Percentiles rank a stretch among this genome's conserved stretches.
Evolutionary conservation across 2,113 vertebrate genomes (phyloP).

Genomic region (Chlamydotis undulata): DNA sequence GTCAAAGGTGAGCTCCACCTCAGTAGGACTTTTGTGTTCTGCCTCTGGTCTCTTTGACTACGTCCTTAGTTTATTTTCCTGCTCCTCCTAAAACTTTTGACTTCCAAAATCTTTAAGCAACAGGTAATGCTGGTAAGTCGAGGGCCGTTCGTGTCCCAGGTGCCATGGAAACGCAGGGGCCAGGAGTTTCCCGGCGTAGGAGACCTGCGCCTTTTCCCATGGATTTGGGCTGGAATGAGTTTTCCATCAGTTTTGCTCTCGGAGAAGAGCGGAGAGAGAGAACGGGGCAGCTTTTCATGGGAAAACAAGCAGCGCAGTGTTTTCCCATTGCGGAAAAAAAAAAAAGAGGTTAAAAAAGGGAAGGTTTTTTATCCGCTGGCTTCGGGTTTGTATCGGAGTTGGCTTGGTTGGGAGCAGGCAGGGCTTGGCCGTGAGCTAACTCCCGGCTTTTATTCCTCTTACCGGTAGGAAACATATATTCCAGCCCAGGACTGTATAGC

Average conservation of each 20-base stretch:
- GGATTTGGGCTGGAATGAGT: conserved; percentile 33
- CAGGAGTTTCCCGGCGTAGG: not conserved
- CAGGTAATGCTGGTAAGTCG: conserved; percentile 40
- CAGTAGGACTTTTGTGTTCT: conserved; percentile 65
- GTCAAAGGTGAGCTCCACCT: conserved; percentile 95
- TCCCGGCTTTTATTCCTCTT: conserved; percentile 32
- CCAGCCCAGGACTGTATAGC: conserved; percentile 97
- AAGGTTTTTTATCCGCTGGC: not conserved
- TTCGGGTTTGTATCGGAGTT: not conserved
- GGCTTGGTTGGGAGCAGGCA: not conserved
- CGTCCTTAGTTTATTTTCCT: conserved; percentile 66
- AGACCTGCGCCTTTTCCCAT: not conserved
- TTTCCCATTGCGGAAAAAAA: not conserved
- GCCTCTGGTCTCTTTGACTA: conserved; percentile 65
- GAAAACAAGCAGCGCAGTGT: not conserved
- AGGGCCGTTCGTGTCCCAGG: not conserved
- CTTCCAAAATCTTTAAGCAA: conserved; percentile 37
- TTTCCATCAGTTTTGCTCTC: conserved; percentile 31
- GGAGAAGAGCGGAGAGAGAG: not conserved
- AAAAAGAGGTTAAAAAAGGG: not conserved
- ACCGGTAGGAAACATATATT: conserved; percentile 93
- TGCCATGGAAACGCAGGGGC: not conserved
- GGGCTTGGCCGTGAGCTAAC: not conserved
- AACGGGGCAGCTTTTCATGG: conserved; percentile 13
- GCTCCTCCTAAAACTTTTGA: conserved; percentile 63